Evolutionary conservation across 1,140 invertebrate species (phyloP), one percentile per base, ranked within the genome.

Genomic region (Eriosoma lanigerum): DNA sequence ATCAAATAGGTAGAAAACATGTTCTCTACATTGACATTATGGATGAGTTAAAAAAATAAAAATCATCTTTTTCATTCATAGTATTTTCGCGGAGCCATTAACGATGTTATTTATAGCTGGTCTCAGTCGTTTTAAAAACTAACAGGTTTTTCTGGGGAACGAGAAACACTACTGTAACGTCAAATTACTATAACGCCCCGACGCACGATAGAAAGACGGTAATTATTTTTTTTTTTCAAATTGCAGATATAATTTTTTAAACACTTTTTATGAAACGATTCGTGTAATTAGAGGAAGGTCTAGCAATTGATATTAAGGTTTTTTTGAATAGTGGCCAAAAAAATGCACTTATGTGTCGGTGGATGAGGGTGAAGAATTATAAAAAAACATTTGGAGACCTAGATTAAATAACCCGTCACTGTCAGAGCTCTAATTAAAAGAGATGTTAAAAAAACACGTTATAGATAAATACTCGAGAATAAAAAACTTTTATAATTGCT

Each of bases 111-210:
- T 73, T 75, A 75, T 58, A 58, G 72, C 29, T 52, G n/a, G 72
- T 24, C 19, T 52, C 73, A 21, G 26, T 58, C 32, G n/a, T 76
- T 58, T 76, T 24, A 46, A 76, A 60, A 76, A 60, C 56, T 44
- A 60, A 76, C 73, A 76, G 56, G 73, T 76, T 76, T 21, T 44
- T 3, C 8, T 13, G 73, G 70, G 32, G 12, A 38, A 9, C 32
- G n/a, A 76, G 48, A 60, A 56, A 58, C 21, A 46, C 15, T 50
- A 70, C 46, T 24, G 21, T 76, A 76, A 76, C 26, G 75, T 78
- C 73, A 46, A 76, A 60, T 76, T 76, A 76, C 73, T 44, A 76
- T 60, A 60, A 76, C 73, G 32, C 73, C 73, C 73, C 21, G 21
- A 10, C 44, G 26, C 21, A 60, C 38, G 75, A 52, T 17, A 32